Base-by-base conservation (phyloP, 2,113 vertebrate species). In the Peucedramus taeniatus region DNA sequence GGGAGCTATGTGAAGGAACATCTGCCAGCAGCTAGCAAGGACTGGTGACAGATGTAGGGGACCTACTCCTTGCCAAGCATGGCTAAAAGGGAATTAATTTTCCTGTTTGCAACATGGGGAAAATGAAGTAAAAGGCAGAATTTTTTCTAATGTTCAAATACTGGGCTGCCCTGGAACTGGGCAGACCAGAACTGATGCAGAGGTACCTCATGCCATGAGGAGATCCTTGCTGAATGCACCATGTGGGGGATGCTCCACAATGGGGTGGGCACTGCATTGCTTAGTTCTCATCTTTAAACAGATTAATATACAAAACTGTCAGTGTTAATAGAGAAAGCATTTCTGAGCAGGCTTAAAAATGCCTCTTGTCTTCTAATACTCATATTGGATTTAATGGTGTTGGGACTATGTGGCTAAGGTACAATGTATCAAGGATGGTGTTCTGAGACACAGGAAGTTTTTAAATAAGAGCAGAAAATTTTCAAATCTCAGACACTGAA, bases 31-130 rank as follows among this genome's bases (percentile, higher is more conserved):
- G 11, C 8, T 30, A 74, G 19, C 11, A 82, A 82, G 79, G n/a
- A 10, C 24, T 75, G 22, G 10, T 39, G 6, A 15, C 15, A 40
- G 35, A 66, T 0, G 0, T 10, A 75, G 20, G 16, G 17, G 6
- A 20, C 5, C 21, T 66, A 26, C 7, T 81, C 13, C 51, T 49
- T 61, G 19, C 4, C 50, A 88, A 85, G 11, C 5, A 37, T 4
- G 0, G 15, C 13, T 63, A 49, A 77, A 88, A 69, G 60, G 3
- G 4, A 77, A 70, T 49, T 3, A 30, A 39, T 59, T 79, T 50
- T 13, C 13, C 27, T 77, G 47, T 11, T 10, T 15, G 4, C 20
- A 63, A 42, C 30, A 22, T 8, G 16, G 13, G 79, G 10, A 27
- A 70, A 74, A 75, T 53, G 27, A 49, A 17, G 13, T 22, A 37